Percentiles rank a stretch among this genome's conserved stretches.
Evolutionary conservation across 64 coral and sea anemone genomes (phyloP).

Genomic region (Trachythela sp.): DNA sequence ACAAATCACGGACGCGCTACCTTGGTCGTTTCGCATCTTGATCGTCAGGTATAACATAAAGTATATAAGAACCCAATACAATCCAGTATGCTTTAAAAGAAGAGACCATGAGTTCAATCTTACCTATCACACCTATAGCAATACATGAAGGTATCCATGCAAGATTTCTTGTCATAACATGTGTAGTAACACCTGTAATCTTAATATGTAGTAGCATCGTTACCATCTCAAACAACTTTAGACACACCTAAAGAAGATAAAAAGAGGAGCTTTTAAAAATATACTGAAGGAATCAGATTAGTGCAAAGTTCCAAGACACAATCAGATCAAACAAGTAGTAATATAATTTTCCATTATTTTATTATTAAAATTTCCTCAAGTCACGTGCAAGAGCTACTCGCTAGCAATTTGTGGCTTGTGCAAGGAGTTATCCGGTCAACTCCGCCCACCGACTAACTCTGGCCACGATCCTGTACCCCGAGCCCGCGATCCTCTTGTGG

Average conservation of each 20-base stretch:
- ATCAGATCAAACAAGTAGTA: too few species aligned
- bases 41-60: not conserved
- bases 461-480: too few species aligned
- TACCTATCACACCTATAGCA: not conserved
- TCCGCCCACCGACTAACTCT: too few species aligned
- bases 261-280: not conserved
- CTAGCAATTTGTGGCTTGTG: too few species aligned
- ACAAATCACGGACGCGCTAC: not conserved
- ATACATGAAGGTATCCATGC: conserved; percentile 14
- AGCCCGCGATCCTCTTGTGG: too few species aligned
- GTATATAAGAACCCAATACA: not conserved
- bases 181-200: not conserved
- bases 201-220: not conserved
- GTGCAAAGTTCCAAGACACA: too few species aligned
- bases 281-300: too few species aligned
- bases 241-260: not conserved
- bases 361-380: too few species aligned
- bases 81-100: conserved; percentile 14
- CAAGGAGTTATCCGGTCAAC: too few species aligned
- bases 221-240: not conserved
- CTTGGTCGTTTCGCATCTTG: not conserved
- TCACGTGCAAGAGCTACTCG: too few species aligned
- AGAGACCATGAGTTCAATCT: conserved; percentile 6
- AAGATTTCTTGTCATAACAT: conserved; percentile 7
- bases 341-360: too few species aligned